These are phyloP conservation scores for Kuschelorhynchus macadamiae DNA, from an alignment of 2,888 invertebrate genomes.

Conservation along the genomic window DNA sequence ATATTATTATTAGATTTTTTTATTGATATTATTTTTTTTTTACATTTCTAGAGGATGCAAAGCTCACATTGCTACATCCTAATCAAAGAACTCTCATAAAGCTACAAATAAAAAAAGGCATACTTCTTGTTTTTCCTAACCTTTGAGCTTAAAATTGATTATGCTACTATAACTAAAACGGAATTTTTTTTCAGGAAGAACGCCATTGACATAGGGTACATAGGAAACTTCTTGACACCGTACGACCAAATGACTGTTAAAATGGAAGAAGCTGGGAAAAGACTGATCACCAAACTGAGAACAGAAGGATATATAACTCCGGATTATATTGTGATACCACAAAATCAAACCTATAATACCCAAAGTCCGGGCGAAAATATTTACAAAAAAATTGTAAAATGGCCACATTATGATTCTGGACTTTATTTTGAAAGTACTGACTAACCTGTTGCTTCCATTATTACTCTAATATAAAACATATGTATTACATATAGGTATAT, in stretches of 20 bases:
- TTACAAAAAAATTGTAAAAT: constrained; percentile 68
- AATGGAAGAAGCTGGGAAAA: constrained; percentile 69
- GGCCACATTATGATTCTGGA: constrained; percentile 67
- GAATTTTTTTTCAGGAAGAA: constrained; percentile 32
- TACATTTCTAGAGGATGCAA: too few species aligned
- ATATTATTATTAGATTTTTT: too few species aligned
- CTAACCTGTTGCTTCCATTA: too few species aligned
- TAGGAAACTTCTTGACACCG: constrained; percentile 41
- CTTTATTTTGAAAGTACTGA: constrained; percentile 28
- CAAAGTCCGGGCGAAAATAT: constrained; percentile 71
- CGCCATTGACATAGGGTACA: constrained; percentile 40
- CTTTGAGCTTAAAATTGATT: too few species aligned
- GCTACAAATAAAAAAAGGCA: too few species aligned
- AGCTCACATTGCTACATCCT: too few species aligned
- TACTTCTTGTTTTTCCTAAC: too few species aligned
- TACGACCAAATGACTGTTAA: constrained; percentile 65
- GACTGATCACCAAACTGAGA: constrained; percentile 68
- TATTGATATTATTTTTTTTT: too few species aligned
- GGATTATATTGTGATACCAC: constrained; percentile 70
- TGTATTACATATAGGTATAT: too few species aligned
- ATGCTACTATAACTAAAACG: too few species aligned
- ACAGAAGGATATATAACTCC: constrained; percentile 65
- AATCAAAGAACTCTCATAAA: too few species aligned
- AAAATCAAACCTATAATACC: constrained; percentile 70
- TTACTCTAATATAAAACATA: too few species aligned